Conservation (phyloP, 2,888 invertebrate species). For the Acronicta psi region DNA sequence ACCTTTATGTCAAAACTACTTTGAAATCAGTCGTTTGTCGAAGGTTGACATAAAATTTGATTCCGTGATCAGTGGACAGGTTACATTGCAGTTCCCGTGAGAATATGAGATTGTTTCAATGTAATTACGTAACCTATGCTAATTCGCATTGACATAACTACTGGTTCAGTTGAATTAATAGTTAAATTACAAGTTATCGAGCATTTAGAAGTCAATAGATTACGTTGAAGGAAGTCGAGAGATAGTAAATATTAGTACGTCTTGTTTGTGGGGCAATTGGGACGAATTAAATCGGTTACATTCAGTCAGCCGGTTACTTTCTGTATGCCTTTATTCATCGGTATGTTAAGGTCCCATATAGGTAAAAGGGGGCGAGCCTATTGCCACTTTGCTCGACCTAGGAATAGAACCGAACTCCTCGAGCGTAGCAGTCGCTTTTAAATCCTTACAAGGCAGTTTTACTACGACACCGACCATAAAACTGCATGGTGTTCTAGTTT, state of each 20-base stretch:
- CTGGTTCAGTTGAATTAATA: constrained; percentile 38
- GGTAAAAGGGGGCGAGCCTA: too few species aligned
- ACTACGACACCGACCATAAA: too few species aligned
- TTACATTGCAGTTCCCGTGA: too few species aligned
- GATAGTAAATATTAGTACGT: constrained; percentile 33
- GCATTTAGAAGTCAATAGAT: constrained; percentile 19
- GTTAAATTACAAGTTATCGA: constrained; percentile 27
- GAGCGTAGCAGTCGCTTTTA: too few species aligned
- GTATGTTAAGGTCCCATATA: too few species aligned
- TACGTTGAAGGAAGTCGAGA: constrained; percentile 31
- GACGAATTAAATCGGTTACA: constrained; percentile 20
- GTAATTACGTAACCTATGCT: constrained; percentile 35
- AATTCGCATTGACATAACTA: constrained; percentile 22
- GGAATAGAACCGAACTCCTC: too few species aligned
- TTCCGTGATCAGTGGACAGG: constrained; percentile 31
- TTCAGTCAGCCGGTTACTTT: too few species aligned
- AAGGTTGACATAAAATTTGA: constrained; percentile 27
- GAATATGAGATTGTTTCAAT: too few species aligned
- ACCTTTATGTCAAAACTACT: constrained; percentile 11
- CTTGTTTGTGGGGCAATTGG: constrained; percentile 26
- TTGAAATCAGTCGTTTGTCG: not conserved
- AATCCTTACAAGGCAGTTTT: too few species aligned
- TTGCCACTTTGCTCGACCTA: too few species aligned
- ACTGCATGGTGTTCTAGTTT: too few species aligned
- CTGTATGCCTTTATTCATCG: too few species aligned